These are phyloP conservation scores for Corvus cornix DNA, from an alignment of 2,113 vertebrate species.

Conservation along the genomic window DNA sequence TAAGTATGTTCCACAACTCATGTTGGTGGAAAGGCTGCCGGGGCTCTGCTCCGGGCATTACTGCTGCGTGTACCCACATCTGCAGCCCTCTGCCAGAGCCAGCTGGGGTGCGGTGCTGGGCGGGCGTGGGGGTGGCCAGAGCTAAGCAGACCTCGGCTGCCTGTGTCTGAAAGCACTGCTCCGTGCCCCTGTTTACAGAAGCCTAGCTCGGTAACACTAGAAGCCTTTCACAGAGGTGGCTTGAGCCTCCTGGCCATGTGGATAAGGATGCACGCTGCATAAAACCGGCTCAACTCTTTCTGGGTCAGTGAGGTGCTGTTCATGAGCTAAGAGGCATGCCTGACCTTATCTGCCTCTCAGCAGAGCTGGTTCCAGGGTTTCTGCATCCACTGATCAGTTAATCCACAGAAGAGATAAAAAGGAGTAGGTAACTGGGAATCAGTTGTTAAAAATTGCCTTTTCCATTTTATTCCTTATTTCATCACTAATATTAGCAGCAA, in stretches of 20 bases:
- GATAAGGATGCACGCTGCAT: not conserved
- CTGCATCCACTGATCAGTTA: not conserved
- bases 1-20: not conserved
- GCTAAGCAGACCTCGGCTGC: not conserved
- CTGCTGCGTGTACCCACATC: fast-evolving
- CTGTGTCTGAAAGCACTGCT: not conserved
- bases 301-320: constrained; percentile 32
- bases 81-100: not conserved
- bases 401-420: constrained; percentile 9
- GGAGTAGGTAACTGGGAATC: not conserved
- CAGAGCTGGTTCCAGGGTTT: not conserved
- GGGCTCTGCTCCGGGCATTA: not conserved
- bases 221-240: not conserved
- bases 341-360: constrained; percentile 26
- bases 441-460: not conserved
- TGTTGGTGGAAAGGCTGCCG: not conserved
- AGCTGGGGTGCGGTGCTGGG: not conserved
- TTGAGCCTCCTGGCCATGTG: not conserved
- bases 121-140: not conserved
- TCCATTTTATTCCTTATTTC: not conserved
- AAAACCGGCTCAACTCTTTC: constrained; percentile 13
- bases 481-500: not conserved
- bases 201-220: not conserved
- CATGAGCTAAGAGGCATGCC: constrained; percentile 12
- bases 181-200: not conserved